Evolutionary conservation across 2,888 invertebrate genomes (phyloP).

Genomic region (Patella depressa): DNA sequence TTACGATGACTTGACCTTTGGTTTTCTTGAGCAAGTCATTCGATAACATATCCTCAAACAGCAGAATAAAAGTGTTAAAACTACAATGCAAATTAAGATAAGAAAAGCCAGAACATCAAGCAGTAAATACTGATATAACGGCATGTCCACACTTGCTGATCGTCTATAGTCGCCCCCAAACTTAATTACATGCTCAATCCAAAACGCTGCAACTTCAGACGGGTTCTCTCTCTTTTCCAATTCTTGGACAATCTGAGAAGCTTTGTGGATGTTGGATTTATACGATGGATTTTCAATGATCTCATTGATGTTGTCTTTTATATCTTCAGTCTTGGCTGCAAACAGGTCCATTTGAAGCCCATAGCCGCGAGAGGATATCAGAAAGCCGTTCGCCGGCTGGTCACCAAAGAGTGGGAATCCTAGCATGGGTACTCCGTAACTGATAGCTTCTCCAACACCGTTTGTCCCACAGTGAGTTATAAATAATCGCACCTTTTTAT

Average conservation of each 20-base stretch:
- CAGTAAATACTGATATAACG: slow-evolving; percentile 47
- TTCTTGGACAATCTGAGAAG: slow-evolving; percentile 31
- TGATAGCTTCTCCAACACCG: slow-evolving; percentile 51
- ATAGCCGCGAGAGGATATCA: slow-evolving; percentile 37
- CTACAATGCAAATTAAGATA: no score
- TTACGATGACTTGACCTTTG: no score
- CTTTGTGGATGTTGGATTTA: slow-evolving; percentile 33
- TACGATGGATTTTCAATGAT: slow-evolving; percentile 35
- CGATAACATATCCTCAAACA: no score
- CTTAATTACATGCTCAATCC: slow-evolving; percentile 56
- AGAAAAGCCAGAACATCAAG: slow-evolving; percentile 42
- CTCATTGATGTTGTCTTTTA: slow-evolving; percentile 32
- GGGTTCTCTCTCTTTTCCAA: slow-evolving; percentile 37
- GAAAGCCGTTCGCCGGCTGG: slow-evolving; percentile 41
- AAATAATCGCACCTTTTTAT: slow-evolving; percentile 44
- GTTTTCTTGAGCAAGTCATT: no score
- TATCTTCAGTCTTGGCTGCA: slow-evolving; percentile 30
- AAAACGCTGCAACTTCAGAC: slow-evolving; percentile 44
- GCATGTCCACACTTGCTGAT: slow-evolving; percentile 42
- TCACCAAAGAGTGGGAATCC: slow-evolving; percentile 46
- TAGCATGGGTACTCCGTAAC: slow-evolving; percentile 53
- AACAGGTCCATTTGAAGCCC: slow-evolving; percentile 39
- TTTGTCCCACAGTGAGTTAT: slow-evolving; percentile 54
- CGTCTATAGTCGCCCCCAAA: slow-evolving; percentile 49
- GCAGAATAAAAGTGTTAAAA: no score